Base-by-base conservation (phyloP, 2,797 vertebrate genomes). In the Eleutherodactylus coqui region DNA sequence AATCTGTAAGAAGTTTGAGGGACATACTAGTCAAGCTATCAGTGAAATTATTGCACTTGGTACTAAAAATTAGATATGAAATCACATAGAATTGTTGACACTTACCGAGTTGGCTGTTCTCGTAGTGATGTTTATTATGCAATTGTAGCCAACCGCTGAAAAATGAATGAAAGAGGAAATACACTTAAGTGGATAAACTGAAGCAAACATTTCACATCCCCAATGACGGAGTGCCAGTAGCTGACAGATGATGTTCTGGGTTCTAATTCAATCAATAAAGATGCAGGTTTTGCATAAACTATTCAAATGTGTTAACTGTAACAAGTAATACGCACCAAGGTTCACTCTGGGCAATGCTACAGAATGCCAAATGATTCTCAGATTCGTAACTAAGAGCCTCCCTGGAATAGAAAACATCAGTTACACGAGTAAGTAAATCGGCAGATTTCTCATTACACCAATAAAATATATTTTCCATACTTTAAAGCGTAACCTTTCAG, bases 361-460 rank as follows among this genome's bases (percentile, higher is more conserved):
- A 0, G 97, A 99, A 88, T 99, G 98, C 98, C 98, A 99, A 80
- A 99, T 96, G 89, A 99, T 97, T 90, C 98, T 94, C 92, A 99
- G 90, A 90, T 99, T 99, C 85, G 98, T 99, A 85, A 99, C 97
- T 82, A 99, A 93, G 32, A 99, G 94, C 89, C 95, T 96, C 62
- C 98, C 98, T 99, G 90, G 76, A 94, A 91, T 89, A 4, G 62
- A 72, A 41, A 62, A 58, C 2, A 21, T n/a, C n/a, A 60, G n/a
- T n/a, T 14, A 82, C 11, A 6, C 1, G 3, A 32, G 58, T 49
- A 0, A 27, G n/a, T 6, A 82, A 29, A 67, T 34, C n/a, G 36
- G 36, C 3, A 34, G 19, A 2, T 70, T 21, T 24, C n/a, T 4
- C 9, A 73, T 27, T 27, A 27, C 8, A 43, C 69, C 27, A 43